These are phyloP conservation scores for Andrena bucephala DNA, from an alignment of 2,888 invertebrate genomes.

Conservation along the genomic window DNA sequence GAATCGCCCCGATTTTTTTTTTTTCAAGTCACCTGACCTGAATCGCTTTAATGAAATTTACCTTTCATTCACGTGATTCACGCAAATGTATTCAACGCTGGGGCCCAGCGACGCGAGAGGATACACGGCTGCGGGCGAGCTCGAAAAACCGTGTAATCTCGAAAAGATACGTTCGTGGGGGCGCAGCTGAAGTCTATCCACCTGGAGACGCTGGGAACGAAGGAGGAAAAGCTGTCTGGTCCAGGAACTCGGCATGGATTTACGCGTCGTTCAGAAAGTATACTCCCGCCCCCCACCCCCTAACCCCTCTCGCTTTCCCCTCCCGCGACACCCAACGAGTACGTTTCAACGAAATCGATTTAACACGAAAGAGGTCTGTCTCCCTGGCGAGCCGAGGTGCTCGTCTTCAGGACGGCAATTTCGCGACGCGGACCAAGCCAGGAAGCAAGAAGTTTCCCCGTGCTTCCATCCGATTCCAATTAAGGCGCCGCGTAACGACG, in stretches of 20 bases:
- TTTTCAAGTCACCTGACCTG: conserved; percentile 49
- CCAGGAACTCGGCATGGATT: conserved; percentile 35
- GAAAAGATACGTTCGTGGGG: conserved; percentile 18
- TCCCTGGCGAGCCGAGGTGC: conserved; percentile 34
- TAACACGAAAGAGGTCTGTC: conserved; percentile 50
- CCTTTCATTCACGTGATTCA: conserved; percentile 42
- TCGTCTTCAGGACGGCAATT: conserved; percentile 54
- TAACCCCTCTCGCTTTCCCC: neutral
- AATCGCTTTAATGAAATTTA: conserved; percentile 58
- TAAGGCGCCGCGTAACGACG: conserved; percentile 53
- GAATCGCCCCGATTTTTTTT: conserved; percentile 25
- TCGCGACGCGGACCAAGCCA: conserved; percentile 41
- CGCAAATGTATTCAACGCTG: conserved; percentile 37
- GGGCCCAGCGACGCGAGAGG: conserved; percentile 16
- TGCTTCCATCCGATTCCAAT: conserved; percentile 61
- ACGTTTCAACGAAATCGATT: conserved; percentile 59
- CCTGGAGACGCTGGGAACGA: conserved; percentile 11
- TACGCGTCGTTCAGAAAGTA: conserved; percentile 33
- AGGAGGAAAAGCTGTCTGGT: conserved; percentile 27
- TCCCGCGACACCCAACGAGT: conserved; percentile 7
- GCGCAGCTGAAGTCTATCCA: conserved; percentile 9
- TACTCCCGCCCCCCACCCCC: neutral
- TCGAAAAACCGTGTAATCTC: conserved; percentile 36
- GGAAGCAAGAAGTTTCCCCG: conserved; percentile 47
- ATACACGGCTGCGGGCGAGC: neutral